phyloP scores from a whole-genome alignment of 2,797 vertebrate genomes.

The Lacerta agilis region DNA sequence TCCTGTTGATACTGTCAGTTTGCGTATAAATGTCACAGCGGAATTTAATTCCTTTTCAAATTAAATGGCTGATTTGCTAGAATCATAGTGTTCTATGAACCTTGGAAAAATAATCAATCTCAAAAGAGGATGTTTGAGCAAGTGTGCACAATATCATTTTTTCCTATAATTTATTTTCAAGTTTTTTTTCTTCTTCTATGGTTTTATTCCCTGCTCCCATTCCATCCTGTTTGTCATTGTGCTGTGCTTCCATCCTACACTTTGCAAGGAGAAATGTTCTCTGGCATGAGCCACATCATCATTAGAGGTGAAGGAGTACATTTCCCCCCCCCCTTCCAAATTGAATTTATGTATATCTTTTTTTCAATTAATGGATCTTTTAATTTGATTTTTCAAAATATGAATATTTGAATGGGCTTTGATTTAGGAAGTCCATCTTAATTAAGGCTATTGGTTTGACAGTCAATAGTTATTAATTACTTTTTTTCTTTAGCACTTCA shows the following conservation, averaged over 20 bases:
- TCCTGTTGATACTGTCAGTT: constrained; percentile 1
- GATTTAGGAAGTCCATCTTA: not conserved
- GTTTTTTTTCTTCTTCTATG: constrained; percentile 11
- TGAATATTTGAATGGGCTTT: not conserved
- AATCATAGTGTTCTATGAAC: constrained; percentile 24
- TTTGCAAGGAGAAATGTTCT: not conserved
- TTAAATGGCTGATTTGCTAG: constrained; percentile 28
- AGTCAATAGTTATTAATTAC: not conserved
- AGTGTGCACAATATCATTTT: constrained; percentile 22
- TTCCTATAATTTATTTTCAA: constrained; percentile 28
- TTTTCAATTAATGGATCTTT: not conserved
- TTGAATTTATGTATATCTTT: not conserved
- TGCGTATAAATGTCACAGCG: constrained; percentile 5
- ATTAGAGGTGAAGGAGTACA: not conserved
- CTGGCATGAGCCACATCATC: not conserved
- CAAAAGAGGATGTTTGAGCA: constrained; percentile 10
- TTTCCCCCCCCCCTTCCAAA: not conserved
- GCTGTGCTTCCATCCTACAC: not conserved
- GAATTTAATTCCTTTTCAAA: constrained; percentile 22
- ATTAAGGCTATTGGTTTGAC: not conserved
- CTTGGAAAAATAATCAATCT: not conserved
- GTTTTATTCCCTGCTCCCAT: not conserved
- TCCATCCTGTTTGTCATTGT: not conserved
- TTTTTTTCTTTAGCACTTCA: not conserved
- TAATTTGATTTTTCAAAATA: not conserved